Evolutionary conservation across 2,113 vertebrate species (phyloP).

Genomic region (Pomatorhinus ruficollis): DNA sequence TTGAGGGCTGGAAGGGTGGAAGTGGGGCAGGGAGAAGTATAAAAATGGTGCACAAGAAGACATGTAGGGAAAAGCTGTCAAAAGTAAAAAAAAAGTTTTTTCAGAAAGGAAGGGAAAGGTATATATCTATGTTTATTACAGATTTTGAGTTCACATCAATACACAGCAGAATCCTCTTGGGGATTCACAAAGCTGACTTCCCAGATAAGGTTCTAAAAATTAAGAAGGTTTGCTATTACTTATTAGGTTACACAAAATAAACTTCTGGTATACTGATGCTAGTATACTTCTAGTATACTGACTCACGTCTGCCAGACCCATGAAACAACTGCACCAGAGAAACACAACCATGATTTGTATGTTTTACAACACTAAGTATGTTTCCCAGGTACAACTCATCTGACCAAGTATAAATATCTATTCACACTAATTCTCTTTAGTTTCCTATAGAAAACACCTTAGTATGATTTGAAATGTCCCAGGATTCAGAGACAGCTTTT

Average conservation of each 20-base stretch:
- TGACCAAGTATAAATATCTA: not conserved
- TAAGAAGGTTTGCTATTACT: not conserved
- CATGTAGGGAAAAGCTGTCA: not conserved
- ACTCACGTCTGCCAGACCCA: not conserved
- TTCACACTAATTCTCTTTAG: not conserved
- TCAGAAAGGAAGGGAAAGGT: not conserved
- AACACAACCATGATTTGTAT: not conserved
- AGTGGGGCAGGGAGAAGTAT: not conserved
- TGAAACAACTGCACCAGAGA: not conserved
- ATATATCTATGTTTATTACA: not conserved
- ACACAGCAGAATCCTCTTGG: not conserved
- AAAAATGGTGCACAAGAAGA: not conserved
- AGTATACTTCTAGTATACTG: not conserved
- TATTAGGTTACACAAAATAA: not conserved
- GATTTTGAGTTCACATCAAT: not conserved
- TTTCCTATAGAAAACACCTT: not conserved
- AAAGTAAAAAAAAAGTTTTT: not conserved
- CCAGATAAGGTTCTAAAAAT: not conserved
- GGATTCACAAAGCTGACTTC: not conserved
- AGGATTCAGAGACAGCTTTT: not conserved
- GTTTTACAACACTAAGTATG: not conserved
- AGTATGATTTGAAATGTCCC: not conserved
- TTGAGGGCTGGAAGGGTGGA: rapidly evolving
- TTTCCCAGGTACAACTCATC: not conserved
- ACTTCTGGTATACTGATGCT: not conserved